Evolutionary conservation across 30 jellyfish, hydroid and myxozoan genomes (phyloP), one percentile per base, ranked within the genome.

Genomic region (Aurelia sp.): DNA sequence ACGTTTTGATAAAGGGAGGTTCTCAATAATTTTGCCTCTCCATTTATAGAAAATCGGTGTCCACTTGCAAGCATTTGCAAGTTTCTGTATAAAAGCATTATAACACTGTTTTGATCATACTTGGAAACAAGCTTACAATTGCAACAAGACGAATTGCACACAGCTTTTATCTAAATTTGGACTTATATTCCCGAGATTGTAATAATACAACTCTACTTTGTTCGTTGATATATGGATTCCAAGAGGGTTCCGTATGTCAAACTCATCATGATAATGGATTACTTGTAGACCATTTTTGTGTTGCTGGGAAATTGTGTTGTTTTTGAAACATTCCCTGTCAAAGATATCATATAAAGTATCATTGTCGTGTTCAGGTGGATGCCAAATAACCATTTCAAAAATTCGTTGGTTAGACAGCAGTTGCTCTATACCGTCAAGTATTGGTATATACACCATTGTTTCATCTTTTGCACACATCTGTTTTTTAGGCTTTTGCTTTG

Each of bases 211-310:
- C 3, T 44, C 77, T 9, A 74, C 18, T 15, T 74, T 74, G 35
- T 74, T 83, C 4, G 22, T 53, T 17, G 78, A 18, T 16, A n/a
- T n/a, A 9, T 53, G 77, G 15, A 52, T 47, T 9, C 86, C 86
- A 18, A 74, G 48, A 10, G 86, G 86, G 76, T 74, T 74, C 3
- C 78, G 7, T 16, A 74, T 67, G 55, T 74, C 86, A 44, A 74
- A 2, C 5, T 74, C 86, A 20, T 74, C 86, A 55, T 74, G 86
- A 30, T 74, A 74, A 31, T 51, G 53, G 78, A 53, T 74, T 1
- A 74, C n/a, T 44, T n/a, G 76, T 31, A 74, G 48, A 74, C 52
- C 78, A 16, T 74, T 38, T 47, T n/a, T 50, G 4, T 52, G 86
- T 44, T 74, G 41, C 48, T 52, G 35, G 58, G 47, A 74, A 11